phyloP scores from a whole-genome alignment of 2,888 invertebrate genomes.

The Frankliniella intonsa region DNA sequence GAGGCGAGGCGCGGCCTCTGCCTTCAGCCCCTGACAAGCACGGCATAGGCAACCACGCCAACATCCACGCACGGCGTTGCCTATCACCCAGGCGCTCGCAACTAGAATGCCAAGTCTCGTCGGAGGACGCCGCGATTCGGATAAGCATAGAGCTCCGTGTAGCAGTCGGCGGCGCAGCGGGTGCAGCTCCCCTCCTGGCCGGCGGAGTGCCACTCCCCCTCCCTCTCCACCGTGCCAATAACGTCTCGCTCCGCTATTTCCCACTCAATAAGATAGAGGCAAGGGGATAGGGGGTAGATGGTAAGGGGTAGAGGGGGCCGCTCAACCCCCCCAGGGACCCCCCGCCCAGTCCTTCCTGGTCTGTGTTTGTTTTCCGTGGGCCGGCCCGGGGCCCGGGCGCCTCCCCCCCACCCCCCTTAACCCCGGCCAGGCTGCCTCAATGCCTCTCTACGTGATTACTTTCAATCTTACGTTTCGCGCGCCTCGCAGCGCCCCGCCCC shows the following conservation, averaged over 20 bases:
- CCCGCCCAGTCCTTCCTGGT: neutral
- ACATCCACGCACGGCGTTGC: no score
- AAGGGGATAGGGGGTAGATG: neutral
- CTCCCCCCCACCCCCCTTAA: neutral
- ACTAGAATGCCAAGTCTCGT: no score
- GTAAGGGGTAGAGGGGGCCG: neutral
- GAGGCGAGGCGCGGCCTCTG: no score
- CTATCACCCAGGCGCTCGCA: no score
- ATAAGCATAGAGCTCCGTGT: no score
- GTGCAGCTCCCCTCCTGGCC: no score
- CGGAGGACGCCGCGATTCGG: no score
- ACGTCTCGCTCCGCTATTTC: neutral
- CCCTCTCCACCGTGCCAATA: no score
- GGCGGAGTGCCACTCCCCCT: no score
- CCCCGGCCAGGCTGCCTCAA: neutral
- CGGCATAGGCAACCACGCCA: no score
- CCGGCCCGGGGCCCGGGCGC: neutral
- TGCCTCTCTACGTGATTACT: slow-evolving; percentile 24
- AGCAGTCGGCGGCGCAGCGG: no score
- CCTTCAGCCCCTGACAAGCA: no score
- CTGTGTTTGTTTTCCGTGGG: neutral
- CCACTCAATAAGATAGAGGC: neutral
- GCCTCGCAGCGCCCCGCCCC: neutral
- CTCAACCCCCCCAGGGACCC: neutral
- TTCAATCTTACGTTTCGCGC: slow-evolving; percentile 7